These are phyloP conservation scores for Junonia oenone DNA, from an alignment of 2,888 invertebrate genomes.

Conservation along the genomic window DNA sequence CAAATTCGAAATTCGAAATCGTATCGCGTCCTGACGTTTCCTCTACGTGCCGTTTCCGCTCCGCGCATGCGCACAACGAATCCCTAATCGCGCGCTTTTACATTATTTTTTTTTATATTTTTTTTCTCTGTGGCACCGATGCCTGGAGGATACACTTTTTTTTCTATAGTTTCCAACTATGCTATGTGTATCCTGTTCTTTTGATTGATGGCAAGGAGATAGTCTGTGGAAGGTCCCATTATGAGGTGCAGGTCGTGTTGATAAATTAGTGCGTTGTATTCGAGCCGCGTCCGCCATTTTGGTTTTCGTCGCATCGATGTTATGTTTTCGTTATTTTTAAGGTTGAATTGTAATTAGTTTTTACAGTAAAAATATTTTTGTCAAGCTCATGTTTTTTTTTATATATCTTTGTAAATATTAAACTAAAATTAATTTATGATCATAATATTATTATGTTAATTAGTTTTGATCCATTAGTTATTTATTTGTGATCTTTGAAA, in stretches of 20 bases:
- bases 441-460: too few relatives aligned
- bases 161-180: slow-evolving; percentile 42
- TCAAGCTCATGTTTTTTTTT: too few relatives aligned
- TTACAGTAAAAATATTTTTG: not conserved
- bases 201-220: slow-evolving; percentile 70
- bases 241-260: slow-evolving; percentile 44
- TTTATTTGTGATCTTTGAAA: too few relatives aligned
- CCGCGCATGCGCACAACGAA: slow-evolving; percentile 16
- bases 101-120: slow-evolving; percentile 43
- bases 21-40: slow-evolving; percentile 72
- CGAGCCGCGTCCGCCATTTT: slow-evolving; percentile 46
- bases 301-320: slow-evolving; percentile 35
- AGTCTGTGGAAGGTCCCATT: slow-evolving; percentile 51
- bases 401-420: too few relatives aligned
- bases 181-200: slow-evolving; percentile 69
- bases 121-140: slow-evolving; percentile 24
- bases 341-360: slow-evolving; percentile 2
- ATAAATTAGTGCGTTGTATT: slow-evolving; percentile 63
- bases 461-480: too few relatives aligned
- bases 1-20: slow-evolving; percentile 75
- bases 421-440: too few relatives aligned
- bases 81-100: slow-evolving; percentile 62
- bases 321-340: slow-evolving; percentile 17
- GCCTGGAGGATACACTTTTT: slow-evolving; percentile 41
- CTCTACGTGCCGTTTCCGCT: slow-evolving; percentile 33